Base-by-base conservation (phyloP, 2,888 invertebrate genomes). In the Drosophila atroscutellata region DNA sequence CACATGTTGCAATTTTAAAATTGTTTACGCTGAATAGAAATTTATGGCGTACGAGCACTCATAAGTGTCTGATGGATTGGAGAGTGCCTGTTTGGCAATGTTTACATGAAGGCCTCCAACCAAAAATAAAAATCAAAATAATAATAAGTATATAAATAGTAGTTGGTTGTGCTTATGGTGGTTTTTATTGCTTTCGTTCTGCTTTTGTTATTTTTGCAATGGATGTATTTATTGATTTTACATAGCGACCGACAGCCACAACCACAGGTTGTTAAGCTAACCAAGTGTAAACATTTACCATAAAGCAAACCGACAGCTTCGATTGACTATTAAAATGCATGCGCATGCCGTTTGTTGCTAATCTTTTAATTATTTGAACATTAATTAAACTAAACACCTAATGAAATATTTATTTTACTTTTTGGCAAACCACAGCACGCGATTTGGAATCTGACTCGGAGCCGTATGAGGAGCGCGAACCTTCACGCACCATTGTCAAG, bases 401-500 rank as follows among this genome's bases (percentile, higher is more conserved):
- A 66, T 67, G 39, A 62, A 77, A 47, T 49, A 24, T 13, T 15
- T 30, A n/a, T 24, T 69, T 60, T 24, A 55, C 20, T 58, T 42
- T 54, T 45, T 34, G 18, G 30, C 63, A 47, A 57, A 50, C 36
- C 59, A 20, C 94, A 93, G 94, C 94, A 80, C 94, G 94, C 80
- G 95, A 95, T 62, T 94, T 95, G 60, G 95, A 95, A 83, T 94
- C 95, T 0, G 95, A 95, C 87, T 95, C 95, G 76, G 96, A 95
- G 79, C 94, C 94, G 72, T 97, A 97, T 96, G 96, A 97, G 93
- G 96, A 97, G 87, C 95, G 95, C 77, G 97, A 97, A 92, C 96
- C 96, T 4, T 97, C 97, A 32, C 94, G 97, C 83, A 96, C 96
- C 59, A 96, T 97, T 24, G 98, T 98, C 89, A 98, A 98, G 93